A percentile compares a stretch with the other conserved stretches of the same genome.
phyloP scores from a whole-genome alignment of 1,140 invertebrate genomes.

The Antheraea pernyi region DNA sequence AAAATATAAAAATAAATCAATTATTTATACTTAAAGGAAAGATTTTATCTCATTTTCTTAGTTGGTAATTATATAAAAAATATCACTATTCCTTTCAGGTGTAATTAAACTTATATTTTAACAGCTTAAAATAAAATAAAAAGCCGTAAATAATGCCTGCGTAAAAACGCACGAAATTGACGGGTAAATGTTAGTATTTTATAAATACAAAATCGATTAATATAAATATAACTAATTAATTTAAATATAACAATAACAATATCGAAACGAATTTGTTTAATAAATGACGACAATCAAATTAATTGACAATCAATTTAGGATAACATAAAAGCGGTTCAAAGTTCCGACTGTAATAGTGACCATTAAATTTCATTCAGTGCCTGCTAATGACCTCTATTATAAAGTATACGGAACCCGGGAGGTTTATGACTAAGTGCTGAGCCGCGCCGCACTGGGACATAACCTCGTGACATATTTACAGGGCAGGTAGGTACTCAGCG shows the following conservation, averaged over 20 bases:
- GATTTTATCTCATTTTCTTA: no score
- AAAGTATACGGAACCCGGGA: slow-evolving; percentile 21
- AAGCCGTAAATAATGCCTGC: no score
- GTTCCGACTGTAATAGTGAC: slow-evolving; percentile 18
- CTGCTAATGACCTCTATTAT: slow-evolving; percentile 27
- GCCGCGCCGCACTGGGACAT: slow-evolving; percentile 7
- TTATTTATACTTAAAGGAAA: no score
- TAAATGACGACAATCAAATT: not conserved
- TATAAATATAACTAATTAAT: not conserved
- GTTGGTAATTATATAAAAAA: no score
- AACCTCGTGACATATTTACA: slow-evolving; percentile 33
- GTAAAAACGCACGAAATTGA: no score
- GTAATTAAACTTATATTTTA: no score
- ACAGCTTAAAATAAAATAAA: no score
- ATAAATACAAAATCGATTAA: not conserved
- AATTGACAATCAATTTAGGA: slow-evolving; percentile 1
- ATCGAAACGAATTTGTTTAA: not conserved
- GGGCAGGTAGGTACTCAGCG: not conserved
- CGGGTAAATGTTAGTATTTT: no score
- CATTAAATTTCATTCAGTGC: slow-evolving; percentile 33
- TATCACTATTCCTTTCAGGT: no score
- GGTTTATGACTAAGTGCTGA: slow-evolving; percentile 31
- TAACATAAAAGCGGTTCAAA: slow-evolving; percentile 5
- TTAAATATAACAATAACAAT: not conserved
- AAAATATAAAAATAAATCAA: no score